phyloP scores from a whole-genome alignment of 2,888 invertebrate genomes.

The Scaptomyza parva region DNA sequence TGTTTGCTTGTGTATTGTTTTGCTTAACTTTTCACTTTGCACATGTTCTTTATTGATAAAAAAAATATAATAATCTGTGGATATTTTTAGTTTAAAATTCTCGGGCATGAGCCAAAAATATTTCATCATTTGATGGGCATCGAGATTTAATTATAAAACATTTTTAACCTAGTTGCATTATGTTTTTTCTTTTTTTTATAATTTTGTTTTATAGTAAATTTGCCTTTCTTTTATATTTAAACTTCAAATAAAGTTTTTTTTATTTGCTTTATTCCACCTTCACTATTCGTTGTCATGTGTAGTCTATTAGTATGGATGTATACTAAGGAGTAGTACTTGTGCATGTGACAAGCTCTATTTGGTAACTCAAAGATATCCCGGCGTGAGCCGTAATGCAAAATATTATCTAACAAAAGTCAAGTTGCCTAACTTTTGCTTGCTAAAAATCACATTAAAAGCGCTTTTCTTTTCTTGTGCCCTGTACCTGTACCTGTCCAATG shows the following conservation, averaged over 20 bases:
- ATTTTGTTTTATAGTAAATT: neutral
- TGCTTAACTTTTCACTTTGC: slow-evolving; percentile 54
- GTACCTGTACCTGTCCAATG: slow-evolving; percentile 34
- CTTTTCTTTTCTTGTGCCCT: slow-evolving; percentile 31
- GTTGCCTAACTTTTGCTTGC: slow-evolving; percentile 32
- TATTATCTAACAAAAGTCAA: slow-evolving; percentile 78
- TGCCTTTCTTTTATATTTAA: neutral
- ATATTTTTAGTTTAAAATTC: slow-evolving; percentile 8
- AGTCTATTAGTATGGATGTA: slow-evolving; percentile 10
- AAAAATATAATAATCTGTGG: slow-evolving; percentile 10
- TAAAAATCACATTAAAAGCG: slow-evolving; percentile 53
- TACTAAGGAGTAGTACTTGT: slow-evolving; percentile 25
- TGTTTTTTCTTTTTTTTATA: neutral
- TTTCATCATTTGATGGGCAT: neutral
- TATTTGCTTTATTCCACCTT: neutral
- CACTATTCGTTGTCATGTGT: slow-evolving; percentile 5
- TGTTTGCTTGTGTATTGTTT: slow-evolving; percentile 40
- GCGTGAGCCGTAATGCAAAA: slow-evolving; percentile 79
- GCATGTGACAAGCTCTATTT: slow-evolving; percentile 76
- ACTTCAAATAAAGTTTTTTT: neutral
- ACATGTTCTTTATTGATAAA: slow-evolving; percentile 41
- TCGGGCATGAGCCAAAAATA: neutral
- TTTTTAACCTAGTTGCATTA: no score
- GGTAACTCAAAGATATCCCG: slow-evolving; percentile 75
- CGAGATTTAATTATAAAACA: neutral